Base-by-base conservation (phyloP, 2,113 vertebrate species). In the Elaphurus davidianus region DNA sequence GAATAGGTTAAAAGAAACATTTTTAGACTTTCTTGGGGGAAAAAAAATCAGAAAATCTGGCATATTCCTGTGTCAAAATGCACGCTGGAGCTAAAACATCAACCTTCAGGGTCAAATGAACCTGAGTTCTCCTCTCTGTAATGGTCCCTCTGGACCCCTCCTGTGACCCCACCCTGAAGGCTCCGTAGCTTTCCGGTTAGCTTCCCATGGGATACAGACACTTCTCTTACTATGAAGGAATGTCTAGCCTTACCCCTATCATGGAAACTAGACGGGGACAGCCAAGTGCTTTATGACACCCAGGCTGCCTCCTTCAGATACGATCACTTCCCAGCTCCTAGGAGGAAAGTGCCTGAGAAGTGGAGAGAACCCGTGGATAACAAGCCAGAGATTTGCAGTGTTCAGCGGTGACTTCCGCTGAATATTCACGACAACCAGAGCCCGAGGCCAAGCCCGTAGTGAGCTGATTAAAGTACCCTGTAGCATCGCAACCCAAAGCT, bases 381-480 rank as follows among this genome's bases (percentile, higher is more conserved):
- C 7, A 36, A 71, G 86, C 33, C 88, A 27, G 2, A 43, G 74
- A 47, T 71, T 30, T 81, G 57, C n/a, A 67, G 60, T 52, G 45
- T 60, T 67, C 0, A 5, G 25, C 1, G 13, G 64, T 6, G 47
- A 52, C 59, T 54, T 21, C 0, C 0, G 13, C 2, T 59, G 52
- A 60, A 54, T 45, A 64, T 25, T 82, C 40, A 40, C 36, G 27
- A 2, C 76, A 43, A 25, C 76, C 12, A 33, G 81, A 93, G 90
- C 15, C 28, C 9, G 6, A 30, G 45, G 50, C 71, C 62, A 74
- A 11, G 7, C 50, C 30, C 8, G 45, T 1, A 25, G 62, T 36
- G 83, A 87, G 57, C 79, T 36, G 88, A 96, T 81, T 86, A 87
- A 97, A 96, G 71, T 30, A 30, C 74, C 59, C 47, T 43, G 64